phyloP scores from a whole-genome alignment of 2,797 vertebrate genomes.

The Lates japonicus region DNA sequence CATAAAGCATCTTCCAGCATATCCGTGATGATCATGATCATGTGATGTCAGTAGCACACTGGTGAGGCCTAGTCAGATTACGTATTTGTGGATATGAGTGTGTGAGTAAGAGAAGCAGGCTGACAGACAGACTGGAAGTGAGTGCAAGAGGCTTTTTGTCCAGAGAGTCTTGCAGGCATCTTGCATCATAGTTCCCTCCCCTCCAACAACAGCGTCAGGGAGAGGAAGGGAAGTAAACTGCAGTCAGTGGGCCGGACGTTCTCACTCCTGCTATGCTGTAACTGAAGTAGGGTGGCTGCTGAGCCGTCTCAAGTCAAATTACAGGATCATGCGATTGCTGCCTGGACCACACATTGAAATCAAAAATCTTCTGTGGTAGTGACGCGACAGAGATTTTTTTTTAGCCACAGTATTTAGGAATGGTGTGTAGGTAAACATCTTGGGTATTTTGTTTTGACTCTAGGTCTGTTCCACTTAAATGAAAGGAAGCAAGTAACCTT shows the following conservation, averaged over 20 bases:
- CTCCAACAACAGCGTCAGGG: constrained; percentile 57
- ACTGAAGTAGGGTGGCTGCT: constrained; percentile 62
- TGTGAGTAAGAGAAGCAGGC: constrained; percentile 19
- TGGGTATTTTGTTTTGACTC: constrained; percentile 25
- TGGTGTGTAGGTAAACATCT: neutral
- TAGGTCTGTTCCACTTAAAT: neutral
- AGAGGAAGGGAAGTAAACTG: constrained; percentile 55
- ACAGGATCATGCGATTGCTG: constrained; percentile 49
- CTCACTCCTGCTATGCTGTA: constrained; percentile 56
- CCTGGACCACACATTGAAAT: constrained; percentile 22
- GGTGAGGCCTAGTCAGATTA: constrained; percentile 46
- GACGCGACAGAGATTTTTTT: neutral
- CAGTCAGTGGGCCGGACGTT: constrained; percentile 64
- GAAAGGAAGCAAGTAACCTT: neutral
- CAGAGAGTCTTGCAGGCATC: constrained; percentile 81
- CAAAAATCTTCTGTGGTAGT: constrained; percentile 24
- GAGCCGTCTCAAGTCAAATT: constrained; percentile 60
- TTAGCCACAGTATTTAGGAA: constrained; percentile 10
- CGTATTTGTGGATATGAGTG: constrained; percentile 31
- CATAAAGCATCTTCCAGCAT: constrained; percentile 45
- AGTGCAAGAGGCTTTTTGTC: constrained; percentile 70
- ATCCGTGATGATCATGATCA: neutral
- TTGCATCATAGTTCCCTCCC: constrained; percentile 85
- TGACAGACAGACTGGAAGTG: constrained; percentile 30
- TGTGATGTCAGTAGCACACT: constrained; percentile 52